phyloP scores from a whole-genome alignment of 2,113 vertebrate genomes.

The Heterotilapia buettikoferi region DNA sequence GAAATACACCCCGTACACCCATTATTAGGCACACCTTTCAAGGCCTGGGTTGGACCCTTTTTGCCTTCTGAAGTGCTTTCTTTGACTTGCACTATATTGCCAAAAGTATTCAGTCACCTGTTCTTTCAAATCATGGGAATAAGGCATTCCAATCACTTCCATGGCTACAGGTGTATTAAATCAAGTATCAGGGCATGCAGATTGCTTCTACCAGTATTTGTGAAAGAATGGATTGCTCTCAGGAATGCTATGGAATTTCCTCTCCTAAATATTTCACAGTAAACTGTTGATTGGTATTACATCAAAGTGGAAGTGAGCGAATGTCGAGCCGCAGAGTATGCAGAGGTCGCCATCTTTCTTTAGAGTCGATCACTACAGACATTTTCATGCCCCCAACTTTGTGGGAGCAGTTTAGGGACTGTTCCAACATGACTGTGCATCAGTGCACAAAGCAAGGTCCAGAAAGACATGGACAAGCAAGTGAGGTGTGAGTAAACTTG shows the following conservation, averaged over 20 bases:
- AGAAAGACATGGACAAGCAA: accelerated
- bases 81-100: neutral
- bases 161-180: neutral
- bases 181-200: neutral
- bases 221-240: neutral
- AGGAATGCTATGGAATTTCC: neutral
- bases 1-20: neutral
- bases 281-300: neutral
- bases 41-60: neutral
- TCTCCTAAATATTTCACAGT: neutral
- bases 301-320: neutral
- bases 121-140: neutral
- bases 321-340: neutral
- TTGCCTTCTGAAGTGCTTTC: neutral
- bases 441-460: neutral
- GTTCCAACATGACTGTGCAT: neutral
- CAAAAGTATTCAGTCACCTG: too few relatives aligned
- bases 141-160: neutral
- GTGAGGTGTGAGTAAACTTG: neutral
- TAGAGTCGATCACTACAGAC: neutral
- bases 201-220: neutral
- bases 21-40: neutral
- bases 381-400: neutral
- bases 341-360: neutral
- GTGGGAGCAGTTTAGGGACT: neutral